These are phyloP conservation scores for Mirza zaza DNA, from an alignment of 2,113 vertebrate species.

Conservation along the genomic window DNA sequence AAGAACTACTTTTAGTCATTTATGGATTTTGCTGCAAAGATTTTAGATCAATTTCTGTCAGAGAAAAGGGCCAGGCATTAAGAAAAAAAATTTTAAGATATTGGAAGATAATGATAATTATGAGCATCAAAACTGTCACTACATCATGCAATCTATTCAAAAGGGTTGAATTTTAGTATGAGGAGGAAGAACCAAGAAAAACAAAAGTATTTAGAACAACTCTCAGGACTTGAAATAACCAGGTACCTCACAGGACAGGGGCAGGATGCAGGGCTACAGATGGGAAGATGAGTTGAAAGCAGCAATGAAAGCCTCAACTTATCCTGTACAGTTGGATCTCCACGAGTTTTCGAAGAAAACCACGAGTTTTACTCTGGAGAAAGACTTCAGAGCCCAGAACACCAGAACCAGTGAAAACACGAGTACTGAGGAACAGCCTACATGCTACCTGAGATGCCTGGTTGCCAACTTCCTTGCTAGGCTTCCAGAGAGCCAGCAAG, in stretches of 20 bases:
- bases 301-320: neutral
- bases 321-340: neutral
- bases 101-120: neutral
- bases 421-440: neutral
- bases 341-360: neutral
- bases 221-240: neutral
- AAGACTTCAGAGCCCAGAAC: neutral
- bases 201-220: neutral
- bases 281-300: neutral
- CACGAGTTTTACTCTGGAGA: neutral
- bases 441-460: neutral
- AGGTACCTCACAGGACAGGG: neutral
- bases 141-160: neutral
- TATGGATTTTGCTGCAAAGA: neutral
- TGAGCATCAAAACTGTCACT: neutral
- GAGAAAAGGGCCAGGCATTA: neutral
- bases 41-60: slow-evolving; percentile 18
- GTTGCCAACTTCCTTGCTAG: neutral
- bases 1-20: neutral
- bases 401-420: neutral
- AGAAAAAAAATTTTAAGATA: too few relatives aligned
- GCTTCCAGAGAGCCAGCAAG: neutral
- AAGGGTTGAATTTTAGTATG: neutral
- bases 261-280: neutral
- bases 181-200: neutral